phyloP scores from a whole-genome alignment of 2,888 invertebrate species.

The Miltochrista miniata region DNA sequence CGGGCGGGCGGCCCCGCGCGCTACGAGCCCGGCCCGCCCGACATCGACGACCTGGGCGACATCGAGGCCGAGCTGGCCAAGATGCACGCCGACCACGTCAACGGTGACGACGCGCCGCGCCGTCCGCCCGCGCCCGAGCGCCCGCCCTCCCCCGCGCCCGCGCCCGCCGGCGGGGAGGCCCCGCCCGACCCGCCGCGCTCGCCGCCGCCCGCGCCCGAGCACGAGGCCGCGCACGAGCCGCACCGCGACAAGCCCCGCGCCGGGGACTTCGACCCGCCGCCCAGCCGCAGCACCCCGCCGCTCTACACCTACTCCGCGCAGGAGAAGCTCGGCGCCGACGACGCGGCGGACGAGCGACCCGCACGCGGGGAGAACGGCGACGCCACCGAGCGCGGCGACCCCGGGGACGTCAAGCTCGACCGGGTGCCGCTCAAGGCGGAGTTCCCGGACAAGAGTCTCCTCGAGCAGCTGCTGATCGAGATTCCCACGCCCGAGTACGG shows the following conservation, averaged over 20 bases:
- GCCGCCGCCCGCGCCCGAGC: constrained; percentile 12
- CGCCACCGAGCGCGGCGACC: constrained; percentile 21
- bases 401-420: constrained; percentile 55
- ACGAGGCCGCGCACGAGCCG: constrained; percentile 17
- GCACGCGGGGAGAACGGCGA: constrained; percentile 69
- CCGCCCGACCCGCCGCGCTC: constrained; percentile 6
- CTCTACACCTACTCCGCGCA: constrained; percentile 91
- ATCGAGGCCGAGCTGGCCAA: constrained; percentile 89
- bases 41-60: constrained; percentile 84
- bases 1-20: constrained; percentile 54
- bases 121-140: constrained; percentile 34
- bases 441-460: constrained; percentile 83
- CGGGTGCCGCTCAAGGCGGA: constrained; percentile 72
- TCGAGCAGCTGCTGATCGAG: constrained; percentile 93
- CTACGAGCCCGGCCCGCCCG: constrained; percentile 65
- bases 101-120: constrained; percentile 62
- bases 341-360: constrained; percentile 77
- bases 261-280: constrained; percentile 85
- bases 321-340: constrained; percentile 73
- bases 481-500: constrained; percentile 87
- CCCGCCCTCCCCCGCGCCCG: constrained; percentile 14
- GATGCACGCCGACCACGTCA: constrained; percentile 82
- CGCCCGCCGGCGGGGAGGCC: constrained; percentile 12
- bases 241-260: constrained; percentile 47
- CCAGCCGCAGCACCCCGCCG: constrained; percentile 88